Base-by-base conservation (phyloP, 2,888 invertebrate species). In the Antheraea assamensis region DNA sequence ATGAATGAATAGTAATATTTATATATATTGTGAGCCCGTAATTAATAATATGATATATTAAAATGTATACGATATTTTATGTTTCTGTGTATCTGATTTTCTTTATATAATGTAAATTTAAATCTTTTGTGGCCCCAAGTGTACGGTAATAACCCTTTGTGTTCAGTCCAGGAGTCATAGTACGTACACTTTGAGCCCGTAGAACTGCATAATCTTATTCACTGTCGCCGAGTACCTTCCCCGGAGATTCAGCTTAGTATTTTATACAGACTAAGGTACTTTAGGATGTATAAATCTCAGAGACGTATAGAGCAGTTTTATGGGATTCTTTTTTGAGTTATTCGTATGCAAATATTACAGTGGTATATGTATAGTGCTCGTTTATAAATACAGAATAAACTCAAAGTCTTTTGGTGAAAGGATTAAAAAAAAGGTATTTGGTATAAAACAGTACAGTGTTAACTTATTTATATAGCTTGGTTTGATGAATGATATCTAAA, bases 171-270 rank as follows among this genome's bases (percentile, higher is more conserved):
- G 31, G 47, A 74, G 66, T 74, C 74, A 70, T 31, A 71, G 27
- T 35, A 35, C 58, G 73, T 70, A 68, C 72, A 75, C 74, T 72
- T 73, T 74, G 72, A 31, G 58, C 55, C 72, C 74, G 35, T 35
- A 61, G 31, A 47, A 52, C 75, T 74, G 73, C 55, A 72, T 76
- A 76, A 74, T 74, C 73, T 73, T 71, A 75, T 72, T 75, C 73
- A 71, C 70, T 35, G 64, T 73, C 55, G 64, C 68, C 68, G 68
- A 35, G 68, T 68, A 35, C 68, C 21, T 35, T 35, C 68, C n/a
- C 35, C 35, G n/a, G 68, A 68, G 68, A 68, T 68, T 68, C 35
- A n/a, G 35, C 35, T 35, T 10, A 10, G n/a, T 35, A 35, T 68
- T n/a, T 68, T 35, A 68, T 68, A 68, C n/a, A 17, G n/a, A 68